These are phyloP conservation scores for Tachina grossa DNA, from an alignment of 2,888 invertebrate species.

Conservation along the genomic window DNA sequence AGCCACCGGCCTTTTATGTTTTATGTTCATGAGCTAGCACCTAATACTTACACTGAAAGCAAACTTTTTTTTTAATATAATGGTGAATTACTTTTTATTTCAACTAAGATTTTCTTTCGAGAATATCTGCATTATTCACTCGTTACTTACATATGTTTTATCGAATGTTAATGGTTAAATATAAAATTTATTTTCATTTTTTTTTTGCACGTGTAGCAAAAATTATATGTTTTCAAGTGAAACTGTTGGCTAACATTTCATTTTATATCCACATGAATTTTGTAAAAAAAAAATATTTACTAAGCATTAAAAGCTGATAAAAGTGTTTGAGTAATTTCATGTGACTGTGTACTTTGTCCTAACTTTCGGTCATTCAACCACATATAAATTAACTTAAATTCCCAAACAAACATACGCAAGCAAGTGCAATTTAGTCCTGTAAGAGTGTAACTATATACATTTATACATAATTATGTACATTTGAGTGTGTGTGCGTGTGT, in stretches of 20 bases:
- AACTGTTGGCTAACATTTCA: not conserved
- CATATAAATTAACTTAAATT: not conserved
- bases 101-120: no score
- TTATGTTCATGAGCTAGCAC: no score
- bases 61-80: no score
- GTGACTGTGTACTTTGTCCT: not conserved
- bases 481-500: not conserved
- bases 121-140: no score
- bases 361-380: conserved; percentile 34
- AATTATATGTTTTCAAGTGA: not conserved
- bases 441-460: not conserved
- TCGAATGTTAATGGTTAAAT: no score
- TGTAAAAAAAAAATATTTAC: not conserved
- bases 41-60: no score
- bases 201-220: no score
- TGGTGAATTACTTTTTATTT: no score
- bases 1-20: no score
- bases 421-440: not conserved
- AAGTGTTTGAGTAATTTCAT: not conserved
- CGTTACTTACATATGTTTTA: no score
- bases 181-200: no score
- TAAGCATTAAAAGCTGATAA: not conserved
- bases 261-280: not conserved
- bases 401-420: not conserved
- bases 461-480: no score